These are phyloP conservation scores for Antheraea yamamai DNA, from an alignment of 2,888 invertebrate genomes.

Conservation along the genomic window DNA sequence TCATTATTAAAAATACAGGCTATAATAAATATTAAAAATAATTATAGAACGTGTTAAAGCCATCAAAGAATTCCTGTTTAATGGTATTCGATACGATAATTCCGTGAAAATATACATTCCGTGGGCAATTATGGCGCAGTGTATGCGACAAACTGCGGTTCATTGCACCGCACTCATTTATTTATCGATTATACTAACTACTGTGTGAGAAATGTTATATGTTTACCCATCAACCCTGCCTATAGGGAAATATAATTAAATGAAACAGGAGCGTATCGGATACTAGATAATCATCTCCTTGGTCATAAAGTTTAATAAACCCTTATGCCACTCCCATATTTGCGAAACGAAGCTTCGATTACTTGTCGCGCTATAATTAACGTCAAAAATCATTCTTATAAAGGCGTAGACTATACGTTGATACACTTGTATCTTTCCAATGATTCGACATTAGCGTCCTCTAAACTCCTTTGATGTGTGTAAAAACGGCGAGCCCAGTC, in stretches of 20 bases:
- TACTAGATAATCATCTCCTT: no score
- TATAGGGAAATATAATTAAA: neutral
- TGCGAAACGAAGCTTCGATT: no score
- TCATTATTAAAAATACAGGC: neutral
- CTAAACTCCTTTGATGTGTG: no score
- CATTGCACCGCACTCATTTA: constrained; percentile 27
- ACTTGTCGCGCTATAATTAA: no score
- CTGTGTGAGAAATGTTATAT: neutral
- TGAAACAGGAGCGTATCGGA: neutral
- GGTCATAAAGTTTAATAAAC: no score
- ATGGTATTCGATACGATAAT: neutral
- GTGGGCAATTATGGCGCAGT: constrained; percentile 26
- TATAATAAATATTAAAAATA: neutral
- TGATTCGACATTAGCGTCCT: no score
- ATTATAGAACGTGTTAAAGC: neutral
- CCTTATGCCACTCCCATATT: no score
- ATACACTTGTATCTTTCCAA: no score
- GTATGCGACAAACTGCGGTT: constrained; percentile 37
- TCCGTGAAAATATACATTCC: constrained; percentile 16
- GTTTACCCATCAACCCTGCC: neutral
- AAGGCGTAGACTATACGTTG: no score
- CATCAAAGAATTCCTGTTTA: constrained; percentile 1
- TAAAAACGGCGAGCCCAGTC: no score
- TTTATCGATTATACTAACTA: constrained; percentile 30
- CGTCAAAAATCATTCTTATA: no score